These are phyloP conservation scores for Alaudala cheleensis DNA, from an alignment of 2,113 vertebrate genomes.

Conservation along the genomic window DNA sequence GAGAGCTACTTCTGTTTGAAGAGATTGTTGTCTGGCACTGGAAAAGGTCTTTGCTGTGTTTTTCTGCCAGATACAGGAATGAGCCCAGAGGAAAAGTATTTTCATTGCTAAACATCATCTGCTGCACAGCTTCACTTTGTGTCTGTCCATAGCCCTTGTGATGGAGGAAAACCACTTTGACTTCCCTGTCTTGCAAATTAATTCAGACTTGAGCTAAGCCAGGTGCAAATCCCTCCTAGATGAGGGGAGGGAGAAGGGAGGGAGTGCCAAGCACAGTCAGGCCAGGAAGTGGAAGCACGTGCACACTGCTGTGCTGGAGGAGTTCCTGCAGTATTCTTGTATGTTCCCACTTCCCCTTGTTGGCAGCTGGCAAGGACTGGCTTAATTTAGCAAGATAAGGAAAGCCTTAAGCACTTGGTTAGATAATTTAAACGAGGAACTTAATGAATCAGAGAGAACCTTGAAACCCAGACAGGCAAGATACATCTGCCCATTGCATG, in stretches of 20 bases:
- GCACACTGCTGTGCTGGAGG: neutral
- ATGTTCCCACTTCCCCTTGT: conserved; percentile 12
- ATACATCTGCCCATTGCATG: fast-evolving
- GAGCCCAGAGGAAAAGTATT: conserved; percentile 12
- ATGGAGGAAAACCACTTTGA: neutral
- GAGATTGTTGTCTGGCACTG: neutral
- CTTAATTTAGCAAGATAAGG: conserved; percentile 41
- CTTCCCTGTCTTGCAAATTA: neutral
- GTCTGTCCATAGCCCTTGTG: neutral
- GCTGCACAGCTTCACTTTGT: conserved; percentile 15
- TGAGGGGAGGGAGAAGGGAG: neutral
- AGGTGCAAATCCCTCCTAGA: conserved; percentile 36
- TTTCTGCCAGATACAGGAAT: neutral
- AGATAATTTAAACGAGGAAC: neutral
- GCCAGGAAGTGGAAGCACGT: neutral
- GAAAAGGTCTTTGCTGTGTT: neutral
- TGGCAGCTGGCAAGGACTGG: conserved; percentile 43
- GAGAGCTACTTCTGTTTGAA: neutral
- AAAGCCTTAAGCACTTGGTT: conserved; percentile 12
- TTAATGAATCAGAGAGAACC: neutral
- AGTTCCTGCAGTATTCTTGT: neutral
- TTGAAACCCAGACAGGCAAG: neutral
- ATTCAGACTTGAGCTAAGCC: conserved; percentile 10
- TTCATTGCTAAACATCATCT: neutral
- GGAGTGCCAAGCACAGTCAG: neutral